phyloP scores from a whole-genome alignment of 2,888 invertebrate genomes.

The Amiota mariae region DNA sequence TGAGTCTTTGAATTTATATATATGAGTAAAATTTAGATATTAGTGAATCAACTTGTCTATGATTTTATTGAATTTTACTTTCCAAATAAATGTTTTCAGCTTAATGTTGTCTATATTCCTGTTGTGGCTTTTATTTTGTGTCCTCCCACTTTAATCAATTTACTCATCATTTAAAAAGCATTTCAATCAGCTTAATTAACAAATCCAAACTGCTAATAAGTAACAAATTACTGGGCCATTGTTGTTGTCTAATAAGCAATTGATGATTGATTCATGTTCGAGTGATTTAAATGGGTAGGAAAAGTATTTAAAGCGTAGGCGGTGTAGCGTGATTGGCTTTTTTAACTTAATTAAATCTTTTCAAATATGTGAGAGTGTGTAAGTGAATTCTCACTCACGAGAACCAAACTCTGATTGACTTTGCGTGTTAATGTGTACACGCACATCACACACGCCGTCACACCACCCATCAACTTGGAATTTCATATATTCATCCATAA shows the following conservation, averaged over 20 bases:
- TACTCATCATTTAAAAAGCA: slow-evolving; percentile 38
- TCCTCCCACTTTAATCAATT: background rate
- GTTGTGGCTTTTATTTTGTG: no score
- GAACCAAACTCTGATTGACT: background rate
- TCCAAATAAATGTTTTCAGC: no score
- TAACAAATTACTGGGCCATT: background rate
- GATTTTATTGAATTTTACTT: no score
- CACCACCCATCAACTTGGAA: background rate
- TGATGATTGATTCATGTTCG: background rate
- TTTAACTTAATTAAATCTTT: background rate
- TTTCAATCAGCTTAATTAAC: slow-evolving; percentile 63
- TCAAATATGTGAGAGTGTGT: background rate
- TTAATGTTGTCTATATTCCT: no score
- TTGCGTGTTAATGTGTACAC: background rate
- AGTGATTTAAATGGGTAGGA: no score
- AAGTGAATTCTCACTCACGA: background rate
- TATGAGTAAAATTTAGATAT: no score
- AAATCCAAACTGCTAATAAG: slow-evolving; percentile 13
- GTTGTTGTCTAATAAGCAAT: slow-evolving; percentile 19
- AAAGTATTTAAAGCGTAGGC: no score
- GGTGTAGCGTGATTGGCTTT: no score
- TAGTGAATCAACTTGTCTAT: no score
- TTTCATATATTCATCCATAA: background rate
- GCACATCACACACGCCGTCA: background rate
- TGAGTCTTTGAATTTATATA: no score